Base-by-base conservation (phyloP, 2,113 vertebrate species). In the Maccullochella peelii region DNA sequence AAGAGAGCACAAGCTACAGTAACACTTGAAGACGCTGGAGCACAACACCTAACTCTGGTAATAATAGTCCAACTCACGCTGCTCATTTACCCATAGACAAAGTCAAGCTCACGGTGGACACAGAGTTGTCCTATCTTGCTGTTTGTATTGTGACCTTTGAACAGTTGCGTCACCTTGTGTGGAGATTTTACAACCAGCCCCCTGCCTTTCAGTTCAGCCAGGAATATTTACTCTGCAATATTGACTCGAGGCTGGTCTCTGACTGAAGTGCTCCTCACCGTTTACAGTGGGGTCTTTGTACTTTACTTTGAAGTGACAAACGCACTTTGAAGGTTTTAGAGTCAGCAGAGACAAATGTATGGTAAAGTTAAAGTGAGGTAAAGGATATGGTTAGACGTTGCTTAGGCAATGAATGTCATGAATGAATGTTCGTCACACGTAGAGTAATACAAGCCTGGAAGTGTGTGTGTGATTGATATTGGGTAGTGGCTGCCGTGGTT, bases 171-270 rank as follows among this genome's bases (percentile, higher is more conserved):
- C 71, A 83, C 50, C n/a, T 36, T 40, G 76, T 80, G 68, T 58
- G 8, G 38, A 66, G 61, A 38, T 76, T 92, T 85, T 87, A 83
- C 75, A 77, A 50, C 86, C 11, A 62, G 16, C 40, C 55, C 36
- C 25, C 9, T 4, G 58, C 65, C 54, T 84, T 85, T 78, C 27
- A 73, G 57, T 40, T 55, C 44, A 72, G 70, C 76, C 55, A 44
- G 36, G 33, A 61, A 27, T 90, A 79, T 93, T 92, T 91, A 62
- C 85, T 90, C 73, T 84, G 76, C 20, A 10, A 12, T 92, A 33
- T 93, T 92, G 83, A 88, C 88, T 84, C 38, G 89, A 84, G 89
- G 86, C 77, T 52, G 77, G 58, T 71, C 71, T 79, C 44, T 52
- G 8, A 44, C 79, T 70, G 58, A 74, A 79, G 66, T 59, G 61